phyloP scores from a whole-genome alignment of 2,797 vertebrate species.

The Enteromius afrohamiltoni region DNA sequence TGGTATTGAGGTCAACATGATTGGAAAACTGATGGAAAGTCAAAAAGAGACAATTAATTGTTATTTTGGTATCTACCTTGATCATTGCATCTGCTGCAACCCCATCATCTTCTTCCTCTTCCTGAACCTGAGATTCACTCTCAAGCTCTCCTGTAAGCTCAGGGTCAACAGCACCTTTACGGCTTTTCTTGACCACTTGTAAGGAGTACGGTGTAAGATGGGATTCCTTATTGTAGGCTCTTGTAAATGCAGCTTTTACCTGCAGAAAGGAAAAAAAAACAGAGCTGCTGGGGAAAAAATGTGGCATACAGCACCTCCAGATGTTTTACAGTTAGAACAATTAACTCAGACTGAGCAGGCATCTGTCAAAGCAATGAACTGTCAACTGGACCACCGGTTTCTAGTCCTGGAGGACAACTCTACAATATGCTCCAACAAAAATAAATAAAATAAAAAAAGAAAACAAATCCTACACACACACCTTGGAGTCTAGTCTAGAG shows the following conservation, averaged over 20 bases:
- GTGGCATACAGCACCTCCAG: conserved; percentile 20
- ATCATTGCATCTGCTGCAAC: conserved; percentile 91
- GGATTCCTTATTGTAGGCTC: conserved; percentile 90
- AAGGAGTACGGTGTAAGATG: conserved; percentile 92
- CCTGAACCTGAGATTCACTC: conserved; percentile 60
- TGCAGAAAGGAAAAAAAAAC: conserved; percentile 57
- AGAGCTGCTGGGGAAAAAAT: conserved; percentile 4
- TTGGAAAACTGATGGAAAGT: not conserved
- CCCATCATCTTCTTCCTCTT: conserved; percentile 74
- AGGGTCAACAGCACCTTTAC: conserved; percentile 62
- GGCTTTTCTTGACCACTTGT: conserved; percentile 80
- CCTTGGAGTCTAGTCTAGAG: conserved; percentile 94
- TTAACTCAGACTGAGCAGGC: conserved; percentile 18
- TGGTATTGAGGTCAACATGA: not conserved
- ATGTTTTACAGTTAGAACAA: conserved; percentile 37
- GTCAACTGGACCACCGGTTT: conserved; percentile 17
- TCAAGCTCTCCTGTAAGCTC: conserved; percentile 75
- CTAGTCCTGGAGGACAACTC: conserved; percentile 6
- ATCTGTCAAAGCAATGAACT: conserved; percentile 41
- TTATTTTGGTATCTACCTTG: conserved; percentile 82
- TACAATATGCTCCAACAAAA: conserved; percentile 6
- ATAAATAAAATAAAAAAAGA: not conserved
- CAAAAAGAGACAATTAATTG: not conserved
- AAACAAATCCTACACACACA: conserved; percentile 63
- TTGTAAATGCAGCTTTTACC: conserved; percentile 97